Evolutionary conservation across 2,888 invertebrate species (phyloP).

Genomic region (Fragum whitleyi): DNA sequence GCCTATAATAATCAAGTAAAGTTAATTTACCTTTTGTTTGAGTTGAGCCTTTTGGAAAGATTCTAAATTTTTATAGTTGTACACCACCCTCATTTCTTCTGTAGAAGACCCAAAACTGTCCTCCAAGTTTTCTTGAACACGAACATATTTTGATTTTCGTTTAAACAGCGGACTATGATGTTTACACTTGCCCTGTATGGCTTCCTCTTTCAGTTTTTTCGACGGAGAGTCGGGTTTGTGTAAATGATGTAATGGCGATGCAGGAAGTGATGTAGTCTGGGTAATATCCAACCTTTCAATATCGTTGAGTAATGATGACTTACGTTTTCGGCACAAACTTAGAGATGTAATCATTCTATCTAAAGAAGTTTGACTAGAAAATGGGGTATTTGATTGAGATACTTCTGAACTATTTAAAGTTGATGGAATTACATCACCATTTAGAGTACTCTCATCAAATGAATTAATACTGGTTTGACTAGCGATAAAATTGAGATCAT

Average conservation of each 20-base stretch:
- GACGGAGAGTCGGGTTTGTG: conserved; percentile 74
- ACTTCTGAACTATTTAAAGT: conserved; percentile 20
- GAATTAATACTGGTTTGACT: conserved; percentile 32
- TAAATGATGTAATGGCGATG: conserved; percentile 78
- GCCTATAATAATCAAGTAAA: too few species aligned
- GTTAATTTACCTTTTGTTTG: conserved; percentile 79
- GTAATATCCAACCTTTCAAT: conserved; percentile 67
- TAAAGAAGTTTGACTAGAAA: conserved; percentile 22
- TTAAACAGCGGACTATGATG: conserved; percentile 80
- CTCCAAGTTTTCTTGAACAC: conserved; percentile 71
- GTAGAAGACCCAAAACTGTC: conserved; percentile 72
- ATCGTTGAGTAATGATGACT: conserved; percentile 56
- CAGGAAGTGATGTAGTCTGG: conserved; percentile 82
- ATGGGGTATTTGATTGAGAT: neutral
- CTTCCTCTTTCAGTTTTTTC: conserved; percentile 74
- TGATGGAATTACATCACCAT: conserved; percentile 23
- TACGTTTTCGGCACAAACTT: conserved; percentile 33
- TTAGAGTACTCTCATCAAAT: neutral
- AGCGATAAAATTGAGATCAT: conserved; percentile 10
- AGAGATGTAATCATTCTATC: conserved; percentile 26
- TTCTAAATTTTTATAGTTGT: conserved; percentile 82
- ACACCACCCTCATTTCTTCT: conserved; percentile 75
- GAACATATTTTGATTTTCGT: conserved; percentile 72
- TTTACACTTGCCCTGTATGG: conserved; percentile 75
- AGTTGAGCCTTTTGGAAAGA: conserved; percentile 84